Percentiles rank a stretch among this genome's conserved stretches.
Evolutionary conservation across 2,797 vertebrate species (phyloP).

Genomic region (Dipus sagitta): DNA sequence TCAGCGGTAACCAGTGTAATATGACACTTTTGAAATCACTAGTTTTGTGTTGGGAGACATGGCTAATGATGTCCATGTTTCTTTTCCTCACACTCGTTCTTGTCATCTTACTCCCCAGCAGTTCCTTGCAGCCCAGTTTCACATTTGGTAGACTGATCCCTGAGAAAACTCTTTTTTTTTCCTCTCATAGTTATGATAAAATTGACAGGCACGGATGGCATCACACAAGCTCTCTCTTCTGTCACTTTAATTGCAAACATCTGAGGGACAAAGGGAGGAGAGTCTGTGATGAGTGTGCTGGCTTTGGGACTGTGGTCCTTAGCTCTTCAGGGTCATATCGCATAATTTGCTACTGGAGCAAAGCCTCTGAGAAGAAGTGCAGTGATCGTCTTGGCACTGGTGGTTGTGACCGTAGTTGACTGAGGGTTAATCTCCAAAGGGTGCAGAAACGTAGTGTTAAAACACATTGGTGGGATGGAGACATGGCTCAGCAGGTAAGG

Average conservation of each 20-base stretch:
- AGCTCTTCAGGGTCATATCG: not conserved
- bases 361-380: not conserved
- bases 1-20: not conserved
- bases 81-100: not conserved
- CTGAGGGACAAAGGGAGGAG: not conserved
- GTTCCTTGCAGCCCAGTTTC: not conserved
- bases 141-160: not conserved
- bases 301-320: not conserved
- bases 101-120: not conserved
- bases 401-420: not conserved
- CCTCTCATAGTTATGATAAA: not conserved
- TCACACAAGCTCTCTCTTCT: not conserved
- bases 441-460: not conserved
- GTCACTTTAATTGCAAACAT: slow-evolving; percentile 12
- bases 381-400: not conserved
- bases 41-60: not conserved
- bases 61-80: not conserved
- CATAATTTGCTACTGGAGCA: not conserved
- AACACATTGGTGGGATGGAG: not conserved
- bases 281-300: not conserved
- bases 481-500: too few species aligned
- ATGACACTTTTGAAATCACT: not conserved
- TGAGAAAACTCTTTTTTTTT: not conserved
- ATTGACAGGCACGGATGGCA: not conserved
- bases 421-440: not conserved